Evolutionary conservation across 2,888 invertebrate species (phyloP).

Genomic region (Parnassius smintheus): DNA sequence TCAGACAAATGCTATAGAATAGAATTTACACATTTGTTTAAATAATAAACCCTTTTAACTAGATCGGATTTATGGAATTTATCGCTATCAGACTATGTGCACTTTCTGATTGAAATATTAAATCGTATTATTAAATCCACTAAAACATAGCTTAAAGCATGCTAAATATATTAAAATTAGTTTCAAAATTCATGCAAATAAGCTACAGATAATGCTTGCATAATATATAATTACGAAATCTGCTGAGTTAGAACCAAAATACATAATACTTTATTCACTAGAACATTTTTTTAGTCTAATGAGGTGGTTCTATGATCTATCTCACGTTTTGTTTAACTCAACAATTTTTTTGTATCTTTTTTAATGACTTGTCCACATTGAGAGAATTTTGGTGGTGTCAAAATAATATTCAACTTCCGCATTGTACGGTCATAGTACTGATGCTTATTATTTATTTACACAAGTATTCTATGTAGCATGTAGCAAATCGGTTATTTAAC

Average conservation of each 20-base stretch:
- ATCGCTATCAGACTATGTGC: too few species aligned
- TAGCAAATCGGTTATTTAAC: constrained; percentile 13
- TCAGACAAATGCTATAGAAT: too few species aligned
- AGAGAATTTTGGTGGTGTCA: constrained; percentile 17
- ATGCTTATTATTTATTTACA: constrained; percentile 7
- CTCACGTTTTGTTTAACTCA: constrained; percentile 20
- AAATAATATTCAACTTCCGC: constrained; percentile 20
- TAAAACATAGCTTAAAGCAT: too few species aligned
- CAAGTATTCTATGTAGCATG: not conserved
- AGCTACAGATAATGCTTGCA: too few species aligned
- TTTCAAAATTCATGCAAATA: too few species aligned
- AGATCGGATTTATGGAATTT: too few species aligned
- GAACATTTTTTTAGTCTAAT: constrained; percentile 11
- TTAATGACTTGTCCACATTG: constrained; percentile 2
- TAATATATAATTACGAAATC: not conserved
- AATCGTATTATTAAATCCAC: too few species aligned
- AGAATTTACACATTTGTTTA: too few species aligned
- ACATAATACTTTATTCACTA: constrained; percentile 12
- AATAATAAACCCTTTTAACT: too few species aligned
- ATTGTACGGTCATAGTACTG: constrained; percentile 21
- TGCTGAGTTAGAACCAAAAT: not conserved
- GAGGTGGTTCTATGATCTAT: constrained; percentile 8
- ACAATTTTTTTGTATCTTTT: constrained; percentile 12
- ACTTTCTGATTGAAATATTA: too few species aligned
- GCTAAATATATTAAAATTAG: too few species aligned